A percentile compares a stretch with the other conserved stretches of the same genome.
Conservation (phyloP, 2,797 vertebrate species). For the Rhinichthys osculus region DNA sequence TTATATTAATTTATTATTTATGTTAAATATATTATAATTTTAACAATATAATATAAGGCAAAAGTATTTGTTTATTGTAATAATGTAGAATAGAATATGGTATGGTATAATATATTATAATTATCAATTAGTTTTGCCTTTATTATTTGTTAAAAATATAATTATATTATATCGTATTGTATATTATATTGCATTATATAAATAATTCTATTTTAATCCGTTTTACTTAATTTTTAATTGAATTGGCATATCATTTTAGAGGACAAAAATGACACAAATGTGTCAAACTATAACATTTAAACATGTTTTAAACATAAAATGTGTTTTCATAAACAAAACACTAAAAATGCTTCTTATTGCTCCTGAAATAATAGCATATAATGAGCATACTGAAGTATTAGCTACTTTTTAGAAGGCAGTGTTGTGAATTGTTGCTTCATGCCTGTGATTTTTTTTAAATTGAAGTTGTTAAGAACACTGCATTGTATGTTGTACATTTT, state of each 20-base stretch:
- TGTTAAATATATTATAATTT: too few species aligned
- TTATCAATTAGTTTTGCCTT: not conserved
- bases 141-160: not conserved
- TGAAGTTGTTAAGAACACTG: not conserved
- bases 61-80: not conserved
- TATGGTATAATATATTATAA: not conserved
- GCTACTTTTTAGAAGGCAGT: not conserved
- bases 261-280: not conserved
- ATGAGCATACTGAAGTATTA: not conserved
- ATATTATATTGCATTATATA: not conserved
- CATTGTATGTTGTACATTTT: not conserved
- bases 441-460: not conserved
- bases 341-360: not conserved
- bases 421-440: not conserved
- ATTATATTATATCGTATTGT: too few species aligned
- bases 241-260: not conserved
- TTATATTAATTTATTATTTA: too few species aligned
- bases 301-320: not conserved
- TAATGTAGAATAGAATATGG: not conserved
- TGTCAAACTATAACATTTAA: not conserved
- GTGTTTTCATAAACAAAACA: not conserved
- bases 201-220: not conserved
- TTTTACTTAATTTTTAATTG: not conserved
- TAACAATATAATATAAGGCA: too few species aligned
- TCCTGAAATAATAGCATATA: not conserved